Evolutionary conservation across 2,888 invertebrate genomes (phyloP).

Genomic region (Phortica okadai): DNA sequence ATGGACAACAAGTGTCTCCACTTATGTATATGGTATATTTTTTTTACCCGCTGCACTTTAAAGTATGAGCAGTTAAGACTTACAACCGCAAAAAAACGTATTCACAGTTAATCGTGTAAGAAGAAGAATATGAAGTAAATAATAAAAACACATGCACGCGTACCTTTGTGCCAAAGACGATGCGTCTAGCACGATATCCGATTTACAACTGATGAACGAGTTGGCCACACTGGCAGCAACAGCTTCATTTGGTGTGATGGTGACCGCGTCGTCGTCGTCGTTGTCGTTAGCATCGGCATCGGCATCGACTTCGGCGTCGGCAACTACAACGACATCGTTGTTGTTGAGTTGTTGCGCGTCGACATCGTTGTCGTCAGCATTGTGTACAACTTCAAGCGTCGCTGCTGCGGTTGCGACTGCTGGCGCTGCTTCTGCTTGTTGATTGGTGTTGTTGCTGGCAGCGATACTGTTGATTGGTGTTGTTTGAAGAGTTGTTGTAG

Average conservation of each 20-base stretch:
- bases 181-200: conserved; percentile 75
- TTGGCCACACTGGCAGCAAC: conserved; percentile 63
- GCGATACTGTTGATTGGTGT: conserved; percentile 34
- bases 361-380: neutral
- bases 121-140: neutral
- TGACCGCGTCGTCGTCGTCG: conserved; percentile 34
- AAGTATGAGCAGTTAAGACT: conserved; percentile 1
- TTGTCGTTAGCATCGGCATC: conserved; percentile 39
- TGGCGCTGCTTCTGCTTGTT: neutral
- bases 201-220: conserved; percentile 73
- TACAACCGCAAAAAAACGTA: conserved; percentile 33
- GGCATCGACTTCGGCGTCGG: conserved; percentile 38
- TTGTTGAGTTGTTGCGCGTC: conserved; percentile 11
- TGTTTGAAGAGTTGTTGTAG: conserved; percentile 24
- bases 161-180: conserved; percentile 72
- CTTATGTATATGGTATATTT: neutral
- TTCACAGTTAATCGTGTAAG: conserved; percentile 34
- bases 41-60: neutral
- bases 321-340: neutral
- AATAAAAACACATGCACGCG: conserved; percentile 55
- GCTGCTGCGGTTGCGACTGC: neutral
- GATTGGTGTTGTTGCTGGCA: neutral
- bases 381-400: neutral
- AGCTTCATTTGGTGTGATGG: conserved; percentile 37
- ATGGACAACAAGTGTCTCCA: conserved; percentile 9